A percentile compares a stretch with the other conserved stretches of the same genome.
Evolutionary conservation across 37 sponge, comb jelly and placozoan species (phyloP).

Genomic region (Hexactinellida sp.): DNA sequence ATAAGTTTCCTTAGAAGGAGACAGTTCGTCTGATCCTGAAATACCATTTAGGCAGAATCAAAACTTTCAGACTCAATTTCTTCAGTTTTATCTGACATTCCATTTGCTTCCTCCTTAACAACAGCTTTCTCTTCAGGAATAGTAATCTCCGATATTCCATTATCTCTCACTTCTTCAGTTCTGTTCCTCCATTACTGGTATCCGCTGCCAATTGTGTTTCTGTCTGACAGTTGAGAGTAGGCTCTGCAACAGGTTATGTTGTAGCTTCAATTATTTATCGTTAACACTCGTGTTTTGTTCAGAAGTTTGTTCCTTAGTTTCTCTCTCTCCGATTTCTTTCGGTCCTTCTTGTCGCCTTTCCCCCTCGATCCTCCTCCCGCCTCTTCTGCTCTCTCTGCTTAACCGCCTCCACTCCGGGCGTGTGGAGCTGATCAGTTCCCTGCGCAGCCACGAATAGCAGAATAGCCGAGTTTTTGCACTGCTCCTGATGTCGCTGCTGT

Average conservation of each 20-base stretch:
- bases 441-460: neutral
- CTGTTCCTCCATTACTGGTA: neutral
- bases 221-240: too few relatives aligned
- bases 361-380: neutral
- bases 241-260: neutral
- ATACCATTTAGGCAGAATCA: neutral
- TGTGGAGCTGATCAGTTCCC: neutral
- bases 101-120: neutral
- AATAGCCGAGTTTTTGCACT: neutral
- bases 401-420: neutral
- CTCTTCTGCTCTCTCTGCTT: neutral
- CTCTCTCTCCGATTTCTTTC: neutral
- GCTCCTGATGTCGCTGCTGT: neutral
- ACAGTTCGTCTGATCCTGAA: neutral
- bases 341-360: neutral
- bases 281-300: too few relatives aligned
- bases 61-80: neutral
- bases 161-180: neutral
- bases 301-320: too few relatives aligned
- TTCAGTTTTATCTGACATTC: neutral
- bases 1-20: neutral
- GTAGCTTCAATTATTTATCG: too few relatives aligned
- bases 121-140: neutral
- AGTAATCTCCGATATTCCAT: neutral
- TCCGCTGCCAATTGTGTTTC: neutral